phyloP scores from a whole-genome alignment of 2,888 invertebrate species.

The Syrista parreyssii region DNA sequence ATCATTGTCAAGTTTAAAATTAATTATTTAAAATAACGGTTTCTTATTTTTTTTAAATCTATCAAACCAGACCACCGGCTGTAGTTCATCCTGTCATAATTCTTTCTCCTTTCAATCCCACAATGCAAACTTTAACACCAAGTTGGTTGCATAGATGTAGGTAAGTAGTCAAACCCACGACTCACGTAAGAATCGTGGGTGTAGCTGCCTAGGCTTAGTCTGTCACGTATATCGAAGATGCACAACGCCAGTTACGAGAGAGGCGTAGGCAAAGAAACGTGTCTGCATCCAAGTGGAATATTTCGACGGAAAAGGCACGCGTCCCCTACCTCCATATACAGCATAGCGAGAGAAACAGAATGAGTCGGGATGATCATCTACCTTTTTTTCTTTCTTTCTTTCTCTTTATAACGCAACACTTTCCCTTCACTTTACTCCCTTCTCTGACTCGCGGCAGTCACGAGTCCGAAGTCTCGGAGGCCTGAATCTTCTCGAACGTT shows the following conservation, averaged over 20 bases:
- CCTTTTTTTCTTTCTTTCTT: background rate
- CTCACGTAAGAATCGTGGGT: background rate
- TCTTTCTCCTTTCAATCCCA: background rate
- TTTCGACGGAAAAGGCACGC: background rate
- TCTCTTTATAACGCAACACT: background rate
- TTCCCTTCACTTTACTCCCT: background rate
- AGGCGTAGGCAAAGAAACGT: background rate
- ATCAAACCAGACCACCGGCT: background rate
- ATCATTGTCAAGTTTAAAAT: background rate
- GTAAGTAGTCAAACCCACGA: background rate
- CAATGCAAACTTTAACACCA: background rate
- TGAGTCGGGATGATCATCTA: background rate
- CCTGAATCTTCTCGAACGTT: background rate
- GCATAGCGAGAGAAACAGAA: background rate
- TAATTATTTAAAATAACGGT: background rate
- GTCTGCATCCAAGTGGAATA: background rate
- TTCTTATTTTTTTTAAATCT: background rate
- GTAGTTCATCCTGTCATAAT: background rate
- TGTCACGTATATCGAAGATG: background rate
- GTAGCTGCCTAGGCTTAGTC: background rate
- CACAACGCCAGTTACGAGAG: background rate
- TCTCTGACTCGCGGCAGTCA: background rate
- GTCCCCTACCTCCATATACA: background rate
- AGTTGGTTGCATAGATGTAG: background rate
- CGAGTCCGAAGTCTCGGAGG: background rate